These are phyloP conservation scores for Myopa testacea DNA, from an alignment of 2,888 invertebrate species.

Conservation along the genomic window DNA sequence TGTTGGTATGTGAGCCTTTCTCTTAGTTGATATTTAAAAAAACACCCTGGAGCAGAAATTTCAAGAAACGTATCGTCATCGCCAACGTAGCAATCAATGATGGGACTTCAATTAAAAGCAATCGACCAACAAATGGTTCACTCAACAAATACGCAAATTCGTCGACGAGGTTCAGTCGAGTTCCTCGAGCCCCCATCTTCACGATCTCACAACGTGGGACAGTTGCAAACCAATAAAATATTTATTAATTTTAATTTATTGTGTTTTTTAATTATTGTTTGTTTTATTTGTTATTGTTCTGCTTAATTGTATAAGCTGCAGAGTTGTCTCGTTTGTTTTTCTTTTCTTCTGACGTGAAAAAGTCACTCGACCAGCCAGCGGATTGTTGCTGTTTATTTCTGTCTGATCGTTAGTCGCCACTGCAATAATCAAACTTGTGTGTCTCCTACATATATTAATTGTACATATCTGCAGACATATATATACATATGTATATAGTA, in stretches of 20 bases:
- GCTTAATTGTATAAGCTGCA: not conserved
- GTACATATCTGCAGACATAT: not conserved
- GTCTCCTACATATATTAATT: not conserved
- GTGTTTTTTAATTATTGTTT: not conserved
- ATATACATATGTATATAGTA: not conserved
- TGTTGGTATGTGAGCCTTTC: no score
- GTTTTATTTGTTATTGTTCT: not conserved
- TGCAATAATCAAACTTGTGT: constrained; percentile 3
- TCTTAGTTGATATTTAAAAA: not conserved
- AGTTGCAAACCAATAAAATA: constrained; percentile 31
- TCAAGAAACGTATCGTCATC: not conserved
- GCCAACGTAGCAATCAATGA: not conserved
- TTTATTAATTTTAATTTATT: constrained; percentile 34
- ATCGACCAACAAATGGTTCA: not conserved
- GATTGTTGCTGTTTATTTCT: constrained; percentile 18
- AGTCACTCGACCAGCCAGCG: constrained; percentile 17
- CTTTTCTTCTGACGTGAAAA: constrained; percentile 18
- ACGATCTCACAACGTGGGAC: not conserved
- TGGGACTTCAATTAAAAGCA: constrained; percentile 9
- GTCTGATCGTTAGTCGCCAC: constrained; percentile 18
- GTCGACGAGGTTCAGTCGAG: not conserved
- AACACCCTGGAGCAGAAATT: not conserved
- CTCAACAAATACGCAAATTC: constrained; percentile 6
- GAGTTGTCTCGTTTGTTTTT: not conserved
- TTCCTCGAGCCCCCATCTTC: not conserved